Evolutionary conservation across 2,888 invertebrate species (phyloP), one percentile per base, ranked within the genome.

Genomic region (Coelinius sp.): DNA sequence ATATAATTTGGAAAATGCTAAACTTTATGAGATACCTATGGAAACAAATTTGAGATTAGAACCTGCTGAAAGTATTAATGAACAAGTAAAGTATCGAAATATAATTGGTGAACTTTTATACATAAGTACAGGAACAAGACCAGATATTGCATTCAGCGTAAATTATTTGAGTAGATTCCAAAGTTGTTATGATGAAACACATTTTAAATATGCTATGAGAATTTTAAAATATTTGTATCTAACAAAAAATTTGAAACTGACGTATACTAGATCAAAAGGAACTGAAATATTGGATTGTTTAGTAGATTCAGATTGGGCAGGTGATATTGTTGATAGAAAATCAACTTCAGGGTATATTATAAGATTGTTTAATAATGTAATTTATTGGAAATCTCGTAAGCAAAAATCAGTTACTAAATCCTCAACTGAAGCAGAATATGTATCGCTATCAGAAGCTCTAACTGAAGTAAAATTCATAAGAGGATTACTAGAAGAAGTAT

Each of bases 401-500:
- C 59, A 27, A 14, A 59, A 27, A n/a, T n/a, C n/a, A n/a, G n/a
- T n/a, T n/a, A n/a, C n/a, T n/a, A n/a, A n/a, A n/a, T n/a, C n/a
- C n/a, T 59, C 59, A 27, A 27, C 59, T 12, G 25, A 17, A 27
- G 59, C 14, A 31, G 59, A 59, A 14, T 59, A 31, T 31, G 27
- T 25, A 17, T 25, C 35, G 3, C 3, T 59, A 14, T 59, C 59
- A 20, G 69, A 63, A 59, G 59, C 46, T 7, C 44, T 68, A 8
- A 68, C 59, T 10, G 46, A 68, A 31, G 24, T 68, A 24, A 52
- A 35, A n/a, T 71, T 52, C 24, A n/a, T 71, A n/a, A 52, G 25
- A 62, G 71, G 68, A 38, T 56, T 77, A 63, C 49, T 77, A 17
- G 68, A 74, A 64, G 62, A 49, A 49, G 17, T 27, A 14, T 77